Base-by-base conservation (phyloP, 1,140 invertebrate species). In the Amphibalanus amphitrite region DNA sequence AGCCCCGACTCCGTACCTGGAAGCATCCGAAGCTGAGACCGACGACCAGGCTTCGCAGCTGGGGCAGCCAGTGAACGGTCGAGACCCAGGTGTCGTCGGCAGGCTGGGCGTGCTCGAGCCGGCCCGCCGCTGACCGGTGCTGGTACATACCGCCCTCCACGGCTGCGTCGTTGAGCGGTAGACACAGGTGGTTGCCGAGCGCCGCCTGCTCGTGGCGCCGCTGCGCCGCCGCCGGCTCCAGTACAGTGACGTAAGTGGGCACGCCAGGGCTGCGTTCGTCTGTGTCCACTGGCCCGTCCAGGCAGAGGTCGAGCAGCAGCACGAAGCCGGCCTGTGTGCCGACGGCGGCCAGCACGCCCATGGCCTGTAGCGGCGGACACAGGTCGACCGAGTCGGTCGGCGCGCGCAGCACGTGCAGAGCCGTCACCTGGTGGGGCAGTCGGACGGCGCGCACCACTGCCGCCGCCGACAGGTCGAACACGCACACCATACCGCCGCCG, bases 1-100 rank as follows among this genome's bases (percentile, higher is more conserved):
- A n/a, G n/a, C n/a, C n/a, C n/a, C n/a, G n/a, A n/a, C n/a, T n/a
- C n/a, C n/a, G n/a, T 38, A 88, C n/a, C 77, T 78, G 88, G 88
- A 89, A 89, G 69, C 85, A 85, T 23, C 89, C 89, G 81, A 86
- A 87, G 77, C 84, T 87, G 76, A 82, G 90, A 0, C 88, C 89
- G 59, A 90, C 83, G 72, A 85, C 81, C 70, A 90, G 80, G 70
- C n/a, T 84, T 85, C 83, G 85, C 67, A 87, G 79, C 74, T 87
- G 86, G 1, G 84, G 84, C 64, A 85, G n/a, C 76, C 85, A 86
- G 72, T 83, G 79, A 13, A 87, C 71, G 77, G 72, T 81, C 84
- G 28, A 86, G 80, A 69, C 74, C 76, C 8, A 85, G 81, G 72
- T 82, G 78, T 71, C 79, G 79, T 78, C 75, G 79, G 84, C 71